A percentile compares a stretch with the other conserved stretches of the same genome.
Conservation (phyloP, 2,797 vertebrate species). For the Lutjanus campechanus region DNA sequence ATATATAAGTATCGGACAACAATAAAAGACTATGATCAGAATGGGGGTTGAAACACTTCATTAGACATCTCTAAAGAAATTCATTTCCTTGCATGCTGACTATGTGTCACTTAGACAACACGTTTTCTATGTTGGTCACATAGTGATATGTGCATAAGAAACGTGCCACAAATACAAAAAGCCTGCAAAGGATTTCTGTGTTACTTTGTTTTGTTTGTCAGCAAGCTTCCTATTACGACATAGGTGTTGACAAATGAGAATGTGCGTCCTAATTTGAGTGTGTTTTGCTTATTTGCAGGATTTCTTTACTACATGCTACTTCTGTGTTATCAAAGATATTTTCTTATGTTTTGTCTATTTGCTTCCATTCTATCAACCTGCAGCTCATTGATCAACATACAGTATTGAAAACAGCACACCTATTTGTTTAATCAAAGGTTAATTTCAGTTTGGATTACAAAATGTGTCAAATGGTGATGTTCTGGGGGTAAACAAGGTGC, state of each 20-base stretch:
- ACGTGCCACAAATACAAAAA: background rate
- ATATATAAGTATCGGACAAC: background rate
- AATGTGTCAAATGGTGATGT: constrained; percentile 10
- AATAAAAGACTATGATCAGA: background rate
- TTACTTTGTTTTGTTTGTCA: background rate
- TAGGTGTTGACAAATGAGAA: background rate
- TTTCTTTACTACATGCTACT: background rate
- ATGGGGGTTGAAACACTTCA: background rate
- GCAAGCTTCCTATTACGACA: background rate
- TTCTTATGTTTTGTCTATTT: background rate
- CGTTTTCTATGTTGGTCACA: background rate
- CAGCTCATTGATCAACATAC: background rate
- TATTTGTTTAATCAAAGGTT: constrained; percentile 6
- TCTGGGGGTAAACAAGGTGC: background rate
- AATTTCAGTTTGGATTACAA: background rate
- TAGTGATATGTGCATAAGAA: background rate
- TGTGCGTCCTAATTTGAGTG: constrained; percentile 4
- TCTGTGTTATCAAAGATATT: background rate
- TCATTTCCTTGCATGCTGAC: background rate
- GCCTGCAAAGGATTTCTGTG: background rate
- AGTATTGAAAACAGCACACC: background rate
- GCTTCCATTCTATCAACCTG: background rate
- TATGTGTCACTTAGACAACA: background rate
- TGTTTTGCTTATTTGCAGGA: constrained; percentile 3
- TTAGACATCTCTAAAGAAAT: background rate